A percentile compares a stretch with the other conserved stretches of the same genome.
These are phyloP conservation scores for Popillia japonica DNA, from an alignment of 1,140 invertebrate species.

Conservation along the genomic window DNA sequence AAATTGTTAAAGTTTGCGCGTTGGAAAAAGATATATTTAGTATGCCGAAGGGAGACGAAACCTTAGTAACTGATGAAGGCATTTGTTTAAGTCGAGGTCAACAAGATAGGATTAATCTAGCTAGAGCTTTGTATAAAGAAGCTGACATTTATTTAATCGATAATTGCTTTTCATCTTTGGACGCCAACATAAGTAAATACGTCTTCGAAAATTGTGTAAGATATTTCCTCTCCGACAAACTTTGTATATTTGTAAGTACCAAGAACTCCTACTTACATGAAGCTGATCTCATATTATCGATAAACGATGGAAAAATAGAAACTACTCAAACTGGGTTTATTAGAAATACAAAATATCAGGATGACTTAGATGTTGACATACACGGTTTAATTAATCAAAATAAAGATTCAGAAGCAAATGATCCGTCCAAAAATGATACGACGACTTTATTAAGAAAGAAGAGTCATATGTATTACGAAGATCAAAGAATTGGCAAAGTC, in stretches of 20 bases:
- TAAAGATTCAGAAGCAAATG: background rate
- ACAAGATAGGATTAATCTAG: conserved; percentile 85
- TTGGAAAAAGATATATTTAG: conserved; percentile 45
- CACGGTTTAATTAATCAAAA: background rate
- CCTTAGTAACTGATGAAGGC: conserved; percentile 35
- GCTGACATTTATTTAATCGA: conserved; percentile 83
- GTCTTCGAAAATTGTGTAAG: conserved; percentile 73
- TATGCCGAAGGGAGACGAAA: conserved; percentile 45
- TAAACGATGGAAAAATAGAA: conserved; percentile 26
- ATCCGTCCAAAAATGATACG: background rate
- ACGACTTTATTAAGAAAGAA: conserved; percentile 29
- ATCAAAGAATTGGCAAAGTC: conserved; percentile 29
- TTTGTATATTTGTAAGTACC: conserved; percentile 82
- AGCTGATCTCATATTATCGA: conserved; percentile 29
- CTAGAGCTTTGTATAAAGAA: conserved; percentile 79
- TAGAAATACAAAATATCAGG: conserved; percentile 17
- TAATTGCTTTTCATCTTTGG: conserved; percentile 80
- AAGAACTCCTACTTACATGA: conserved; percentile 13
- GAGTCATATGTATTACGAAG: conserved; percentile 40
- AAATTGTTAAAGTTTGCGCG: conserved; percentile 52
- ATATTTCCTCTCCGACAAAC: conserved; percentile 72
- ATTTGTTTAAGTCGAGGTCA: conserved; percentile 65
- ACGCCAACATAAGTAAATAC: conserved; percentile 71
- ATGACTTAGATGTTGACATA: conserved; percentile 32
- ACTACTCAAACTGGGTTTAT: conserved; percentile 1